Conservation (phyloP, 2,888 invertebrate genomes). For the Volucella bombylans region DNA sequence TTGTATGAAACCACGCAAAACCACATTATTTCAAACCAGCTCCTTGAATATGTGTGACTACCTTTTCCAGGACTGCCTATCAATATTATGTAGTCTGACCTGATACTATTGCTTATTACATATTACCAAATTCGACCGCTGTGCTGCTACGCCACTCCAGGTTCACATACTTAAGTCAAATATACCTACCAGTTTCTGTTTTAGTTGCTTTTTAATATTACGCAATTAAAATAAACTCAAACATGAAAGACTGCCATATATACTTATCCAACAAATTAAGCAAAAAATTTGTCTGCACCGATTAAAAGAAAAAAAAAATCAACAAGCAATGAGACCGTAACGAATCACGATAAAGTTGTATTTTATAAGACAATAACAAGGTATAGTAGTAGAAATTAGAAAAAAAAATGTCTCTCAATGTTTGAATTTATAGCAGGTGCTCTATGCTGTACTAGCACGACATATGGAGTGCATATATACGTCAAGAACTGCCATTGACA, state of each 20-base stretch:
- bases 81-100: background rate
- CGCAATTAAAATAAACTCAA: conserved; percentile 16
- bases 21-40: no score
- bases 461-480: conserved; percentile 13
- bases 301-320: conserved; percentile 26
- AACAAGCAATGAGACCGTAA: conserved; percentile 66
- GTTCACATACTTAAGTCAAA: conserved; percentile 15
- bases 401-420: conserved; percentile 38
- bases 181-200: background rate
- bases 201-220: conserved; percentile 10
- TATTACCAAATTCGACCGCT: conserved; percentile 7
- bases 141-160: conserved; percentile 1
- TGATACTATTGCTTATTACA: conserved; percentile 13
- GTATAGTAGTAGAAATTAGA: background rate
- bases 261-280: conserved; percentile 35
- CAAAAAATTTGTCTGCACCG: conserved; percentile 47
- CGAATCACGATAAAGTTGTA: conserved; percentile 52
- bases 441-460: background rate
- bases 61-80: no score
- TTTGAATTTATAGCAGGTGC: conserved; percentile 27
- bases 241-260: conserved; percentile 16
- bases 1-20: no score
- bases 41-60: background rate
- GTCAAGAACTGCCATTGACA: conserved; percentile 32
- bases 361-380: conserved; percentile 37